phyloP scores from a whole-genome alignment of 1,140 invertebrate genomes.

The Heliconius nattereri region DNA sequence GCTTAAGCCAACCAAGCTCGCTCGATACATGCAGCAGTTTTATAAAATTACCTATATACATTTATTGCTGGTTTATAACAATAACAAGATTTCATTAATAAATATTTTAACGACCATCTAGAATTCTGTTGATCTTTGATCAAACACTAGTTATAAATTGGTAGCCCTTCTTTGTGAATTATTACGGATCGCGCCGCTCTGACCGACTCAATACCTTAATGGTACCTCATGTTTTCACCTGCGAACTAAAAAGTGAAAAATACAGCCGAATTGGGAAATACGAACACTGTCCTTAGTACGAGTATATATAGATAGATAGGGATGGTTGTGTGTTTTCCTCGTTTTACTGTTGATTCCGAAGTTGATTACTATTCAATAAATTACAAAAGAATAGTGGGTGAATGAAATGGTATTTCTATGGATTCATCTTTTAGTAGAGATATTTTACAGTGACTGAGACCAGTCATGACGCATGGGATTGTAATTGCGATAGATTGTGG shows the following conservation, averaged over 20 bases:
- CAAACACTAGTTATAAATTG: constrained; percentile 54
- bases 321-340: constrained; percentile 1
- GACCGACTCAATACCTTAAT: constrained; percentile 68
- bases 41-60: too few relatives aligned
- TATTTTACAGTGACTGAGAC: not conserved
- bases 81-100: too few relatives aligned
- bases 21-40: too few relatives aligned
- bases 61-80: too few relatives aligned
- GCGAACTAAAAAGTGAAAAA: constrained; percentile 68
- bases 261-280: constrained; percentile 34
- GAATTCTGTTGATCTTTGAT: constrained; percentile 11
- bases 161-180: constrained; percentile 73
- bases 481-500: not conserved
- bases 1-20: too few relatives aligned
- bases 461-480: not conserved
- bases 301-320: not conserved
- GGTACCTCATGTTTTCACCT: constrained; percentile 60
- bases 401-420: not conserved
- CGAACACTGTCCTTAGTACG: constrained; percentile 15
- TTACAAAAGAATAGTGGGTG: constrained; percentile 14
- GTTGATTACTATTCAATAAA: constrained; percentile 12
- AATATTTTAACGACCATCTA: not conserved
- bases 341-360: constrained; percentile 6
- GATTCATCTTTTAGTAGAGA: not conserved
- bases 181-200: constrained; percentile 60